A percentile compares a stretch with the other conserved stretches of the same genome.
Evolutionary conservation across 2,797 vertebrate genomes (phyloP).

Genomic region (Capromys pilorides): DNA sequence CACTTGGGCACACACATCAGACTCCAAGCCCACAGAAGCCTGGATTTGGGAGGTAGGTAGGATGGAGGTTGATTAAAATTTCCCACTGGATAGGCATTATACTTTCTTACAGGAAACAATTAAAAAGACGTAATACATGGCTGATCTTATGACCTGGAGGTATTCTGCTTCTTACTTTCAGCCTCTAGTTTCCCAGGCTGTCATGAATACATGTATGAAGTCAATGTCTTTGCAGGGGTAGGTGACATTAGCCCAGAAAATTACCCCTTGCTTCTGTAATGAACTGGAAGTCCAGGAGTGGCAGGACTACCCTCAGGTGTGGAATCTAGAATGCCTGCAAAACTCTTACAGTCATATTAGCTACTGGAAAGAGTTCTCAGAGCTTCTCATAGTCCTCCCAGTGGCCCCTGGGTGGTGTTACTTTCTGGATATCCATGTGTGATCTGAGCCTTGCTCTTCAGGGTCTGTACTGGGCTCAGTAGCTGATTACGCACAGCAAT

Average conservation of each 20-base stretch:
- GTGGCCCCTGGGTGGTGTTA: no score
- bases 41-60: neutral
- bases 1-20: no score
- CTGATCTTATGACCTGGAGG: neutral
- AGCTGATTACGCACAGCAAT: neutral
- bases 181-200: neutral
- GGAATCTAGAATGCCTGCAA: neutral
- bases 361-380: no score
- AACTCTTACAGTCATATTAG: neutral
- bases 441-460: neutral
- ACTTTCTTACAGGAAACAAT: neutral
- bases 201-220: neutral
- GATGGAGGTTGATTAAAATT: neutral
- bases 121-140: neutral
- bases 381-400: neutral
- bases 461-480: neutral
- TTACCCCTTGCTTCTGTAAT: neutral
- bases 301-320: neutral
- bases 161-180: neutral
- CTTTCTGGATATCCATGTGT: neutral
- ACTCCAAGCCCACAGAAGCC: neutral
- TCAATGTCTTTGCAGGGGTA: neutral
- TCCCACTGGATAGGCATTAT: neutral
- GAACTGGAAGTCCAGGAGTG: neutral
- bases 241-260: neutral